Base-by-base conservation (phyloP, 2,888 invertebrate genomes). In the Drosophila recens region DNA sequence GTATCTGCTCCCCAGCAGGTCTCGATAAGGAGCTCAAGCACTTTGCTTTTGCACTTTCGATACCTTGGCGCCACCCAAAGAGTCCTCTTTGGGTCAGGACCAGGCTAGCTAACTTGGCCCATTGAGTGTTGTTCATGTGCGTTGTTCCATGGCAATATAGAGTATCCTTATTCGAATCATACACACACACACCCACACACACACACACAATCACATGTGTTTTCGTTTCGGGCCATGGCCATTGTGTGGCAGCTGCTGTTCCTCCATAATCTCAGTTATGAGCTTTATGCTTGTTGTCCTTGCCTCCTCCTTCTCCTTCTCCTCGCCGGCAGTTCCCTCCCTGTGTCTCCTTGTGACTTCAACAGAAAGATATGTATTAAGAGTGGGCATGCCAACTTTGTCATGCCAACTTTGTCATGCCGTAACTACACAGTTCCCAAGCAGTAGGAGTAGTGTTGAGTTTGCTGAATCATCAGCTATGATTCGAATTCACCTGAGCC, bases 221-320 rank as follows among this genome's bases (percentile, higher is more conserved):
- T 67, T 59, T 71, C 62, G 38, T 59, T 67, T 34, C 20, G 48
- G 51, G 73, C 70, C 68, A 68, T 67, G 78, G 72, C 82, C 72
- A 79, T 75, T 79, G 72, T 82, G 43, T 81, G 68, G 82, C 72
- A 73, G 57, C 49, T 71, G 70, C 52, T 56, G 72, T 40, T 57
- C 51, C 67, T 17, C 64, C 58, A 72, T 72, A 77, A 73, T 72
- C 87, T 75, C 67, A 67, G 78, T 80, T 88, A 85, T 84, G 80
- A 86, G 80, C 58, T 68, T 82, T 75, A 62, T 58, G 72, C 45
- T 62, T 54, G 65, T 52, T 79, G 64, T 76, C 64, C 79, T 75
- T 45, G 40, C 43, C 20, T n/a, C 11, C 43, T n/a, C 15, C 43
- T 56, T 5, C 43, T n/a, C 15, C 43, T 56, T 5, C 23, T 23